Base-by-base conservation (phyloP, 2,797 vertebrate genomes). In the Pangasius macronema region DNA sequence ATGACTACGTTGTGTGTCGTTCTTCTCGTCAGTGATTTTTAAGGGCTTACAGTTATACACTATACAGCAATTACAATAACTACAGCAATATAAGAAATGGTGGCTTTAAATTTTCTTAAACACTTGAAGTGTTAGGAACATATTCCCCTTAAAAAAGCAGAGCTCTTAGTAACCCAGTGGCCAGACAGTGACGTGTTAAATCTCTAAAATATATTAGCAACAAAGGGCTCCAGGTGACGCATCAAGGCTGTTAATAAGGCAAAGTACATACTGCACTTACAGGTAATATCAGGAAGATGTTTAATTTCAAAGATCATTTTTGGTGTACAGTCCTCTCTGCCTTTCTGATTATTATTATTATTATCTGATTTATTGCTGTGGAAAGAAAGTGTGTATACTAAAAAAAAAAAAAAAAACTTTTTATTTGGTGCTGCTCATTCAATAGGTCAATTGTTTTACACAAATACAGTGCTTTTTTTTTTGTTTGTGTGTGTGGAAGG, bases 371-470 rank as follows among this genome's bases (percentile, higher is more conserved):
- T 72, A 55, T 70, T 53, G 57, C 20, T 27, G 39, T 46, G 33
- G 63, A 24, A 55, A 84, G 5, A 68, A 82, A 16, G 20, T 49
- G 46, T 83, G 9, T 67, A 24, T 24, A 63, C 7, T 49, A 1
- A 8, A 65, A 81, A 30, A 81, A 36, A 1, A 4, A 24, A 42
- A 39, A 20, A 22, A 18, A 1, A n/a, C 1, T 0, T 11, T 9
- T 55, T 39, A 18, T 81, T 59, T 61, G 57, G 57, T 81, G 57
- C 33, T 81, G 22, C 36, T 81, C 36, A 42, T 81, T 63, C 13
- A n/a, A n/a, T 81, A 81, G 79, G 79, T 73, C 67, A 59, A 13
- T 22, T 83, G 24, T 84, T 70, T 55, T 36, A 27, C 24, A 46
- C 22, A n/a, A 16, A 63, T 22, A 24, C 0, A 55, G 2, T 57